A percentile compares a stretch with the other conserved stretches of the same genome.
Evolutionary conservation across 2,113 vertebrate species (phyloP).

Genomic region (Semnopithecus entellus): DNA sequence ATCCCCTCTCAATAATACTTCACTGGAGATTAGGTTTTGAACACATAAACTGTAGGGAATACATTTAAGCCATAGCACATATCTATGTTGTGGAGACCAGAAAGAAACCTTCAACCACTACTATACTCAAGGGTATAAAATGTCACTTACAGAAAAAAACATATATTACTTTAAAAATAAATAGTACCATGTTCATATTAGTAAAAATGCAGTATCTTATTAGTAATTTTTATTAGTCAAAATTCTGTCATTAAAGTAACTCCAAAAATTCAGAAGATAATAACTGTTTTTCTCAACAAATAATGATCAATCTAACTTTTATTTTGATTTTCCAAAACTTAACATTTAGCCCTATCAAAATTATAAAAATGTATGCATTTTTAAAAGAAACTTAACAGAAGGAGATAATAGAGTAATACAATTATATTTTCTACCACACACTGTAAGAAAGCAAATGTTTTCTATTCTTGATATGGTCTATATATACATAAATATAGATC

Average conservation of each 20-base stretch:
- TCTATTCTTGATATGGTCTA: neutral
- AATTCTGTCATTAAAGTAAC: neutral
- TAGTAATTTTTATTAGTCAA: neutral
- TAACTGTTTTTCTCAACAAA: neutral
- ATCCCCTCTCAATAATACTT: neutral
- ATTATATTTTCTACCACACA: neutral
- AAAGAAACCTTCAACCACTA: neutral
- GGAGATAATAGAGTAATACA: neutral
- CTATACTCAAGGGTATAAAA: neutral
- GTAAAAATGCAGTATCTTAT: neutral
- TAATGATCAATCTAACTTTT: neutral
- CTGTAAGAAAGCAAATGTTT: neutral
- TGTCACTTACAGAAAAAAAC: neutral
- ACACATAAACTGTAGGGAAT: neutral
- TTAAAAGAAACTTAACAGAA: neutral
- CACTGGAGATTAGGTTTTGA: neutral
- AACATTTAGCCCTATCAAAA: neutral
- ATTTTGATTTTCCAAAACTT: neutral
- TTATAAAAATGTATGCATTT: neutral
- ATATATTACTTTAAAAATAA: neutral
- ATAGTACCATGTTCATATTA: neutral
- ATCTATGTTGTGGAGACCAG: neutral
- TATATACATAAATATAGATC: neutral
- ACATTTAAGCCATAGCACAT: neutral
- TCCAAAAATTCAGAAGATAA: neutral